These are phyloP conservation scores for Ateles fusciceps DNA, from an alignment of 2,797 vertebrate genomes.

Conservation along the genomic window DNA sequence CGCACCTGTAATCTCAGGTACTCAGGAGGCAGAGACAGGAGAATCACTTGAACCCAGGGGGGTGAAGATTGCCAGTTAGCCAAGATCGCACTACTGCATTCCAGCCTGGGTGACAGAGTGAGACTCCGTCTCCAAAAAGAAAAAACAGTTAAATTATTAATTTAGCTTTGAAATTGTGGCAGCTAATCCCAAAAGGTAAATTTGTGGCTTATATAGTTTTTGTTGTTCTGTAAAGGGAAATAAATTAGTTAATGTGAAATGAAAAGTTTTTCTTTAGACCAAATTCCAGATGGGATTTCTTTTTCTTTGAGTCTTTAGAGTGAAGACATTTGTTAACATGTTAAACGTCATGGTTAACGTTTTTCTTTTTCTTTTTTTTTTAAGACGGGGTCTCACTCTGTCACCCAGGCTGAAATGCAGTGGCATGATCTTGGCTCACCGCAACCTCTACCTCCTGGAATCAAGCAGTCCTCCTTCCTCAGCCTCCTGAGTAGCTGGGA, in stretches of 20 bases:
- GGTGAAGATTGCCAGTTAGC: neutral
- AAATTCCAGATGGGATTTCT: neutral
- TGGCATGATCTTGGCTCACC: neutral
- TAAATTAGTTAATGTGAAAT: neutral
- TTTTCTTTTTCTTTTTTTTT: neutral
- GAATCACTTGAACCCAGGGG: neutral
- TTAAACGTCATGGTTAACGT: neutral
- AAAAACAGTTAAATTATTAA: neutral
- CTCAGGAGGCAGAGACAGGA: neutral
- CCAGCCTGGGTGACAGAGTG: neutral
- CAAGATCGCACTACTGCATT: neutral
- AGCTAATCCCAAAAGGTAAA: slow-evolving; percentile 3
- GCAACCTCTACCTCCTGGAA: neutral
- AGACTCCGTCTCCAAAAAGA: neutral
- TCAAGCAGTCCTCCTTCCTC: neutral
- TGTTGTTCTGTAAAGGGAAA: neutral
- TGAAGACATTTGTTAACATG: neutral
- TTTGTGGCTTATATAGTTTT: neutral
- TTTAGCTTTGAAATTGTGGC: neutral
- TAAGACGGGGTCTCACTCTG: neutral
- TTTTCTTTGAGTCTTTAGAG: neutral
- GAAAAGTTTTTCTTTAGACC: neutral
- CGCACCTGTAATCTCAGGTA: neutral
- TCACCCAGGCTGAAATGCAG: neutral
- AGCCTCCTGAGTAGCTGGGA: neutral